These are phyloP conservation scores for Poecilia gillii DNA, from an alignment of 2,797 vertebrate species.

Conservation along the genomic window DNA sequence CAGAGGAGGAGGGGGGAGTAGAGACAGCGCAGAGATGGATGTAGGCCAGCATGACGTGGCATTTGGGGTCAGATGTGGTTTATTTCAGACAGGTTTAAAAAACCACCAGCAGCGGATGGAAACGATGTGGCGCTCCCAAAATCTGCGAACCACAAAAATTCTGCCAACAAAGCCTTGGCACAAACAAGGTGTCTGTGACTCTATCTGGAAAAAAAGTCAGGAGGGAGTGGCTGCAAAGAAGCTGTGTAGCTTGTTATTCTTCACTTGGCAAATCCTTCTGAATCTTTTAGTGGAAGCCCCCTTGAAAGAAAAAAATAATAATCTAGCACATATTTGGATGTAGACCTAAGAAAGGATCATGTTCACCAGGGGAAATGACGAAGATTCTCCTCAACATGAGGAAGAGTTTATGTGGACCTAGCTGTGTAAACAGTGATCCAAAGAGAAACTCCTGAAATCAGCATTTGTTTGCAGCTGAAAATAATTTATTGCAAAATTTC, in stretches of 20 bases:
- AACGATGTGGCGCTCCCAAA: conserved; percentile 59
- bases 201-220: conserved; percentile 37
- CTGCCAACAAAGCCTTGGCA: conserved; percentile 49
- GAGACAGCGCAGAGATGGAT: conserved; percentile 39
- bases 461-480: conserved; percentile 2
- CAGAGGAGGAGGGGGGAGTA: not conserved
- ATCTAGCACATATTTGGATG: not conserved
- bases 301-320: not conserved
- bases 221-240: conserved; percentile 53
- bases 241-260: conserved; percentile 54
- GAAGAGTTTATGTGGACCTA: not conserved
- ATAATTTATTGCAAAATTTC: conserved; percentile 12
- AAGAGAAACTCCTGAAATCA: not conserved
- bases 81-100: conserved; percentile 55
- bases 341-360: not conserved
- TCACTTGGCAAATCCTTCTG: conserved; percentile 13
- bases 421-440: not conserved
- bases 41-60: conserved; percentile 70
- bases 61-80: conserved; percentile 61
- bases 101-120: conserved; percentile 54
- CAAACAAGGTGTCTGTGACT: conserved; percentile 46
- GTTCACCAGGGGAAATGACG: not conserved
- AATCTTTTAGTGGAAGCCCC: conserved; percentile 6
- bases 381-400: conserved; percentile 1
- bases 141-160: conserved; percentile 59